Conservation (phyloP, 2,888 invertebrate genomes). For the Rhogogaster chlorosoma region DNA sequence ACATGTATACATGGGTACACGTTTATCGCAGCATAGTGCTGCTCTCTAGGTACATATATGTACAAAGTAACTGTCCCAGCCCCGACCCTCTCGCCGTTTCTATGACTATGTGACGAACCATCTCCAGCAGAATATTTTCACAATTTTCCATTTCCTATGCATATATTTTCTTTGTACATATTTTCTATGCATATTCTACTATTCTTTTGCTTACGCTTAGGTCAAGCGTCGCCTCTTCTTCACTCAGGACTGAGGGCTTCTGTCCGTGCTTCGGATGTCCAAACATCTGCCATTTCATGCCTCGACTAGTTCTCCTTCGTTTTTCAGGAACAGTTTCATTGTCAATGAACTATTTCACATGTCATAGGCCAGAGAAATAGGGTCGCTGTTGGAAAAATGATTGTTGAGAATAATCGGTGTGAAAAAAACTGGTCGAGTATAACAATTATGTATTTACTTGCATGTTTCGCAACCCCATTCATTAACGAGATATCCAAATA, state of each 20-base stretch:
- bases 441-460: not conserved
- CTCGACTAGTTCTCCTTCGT: not conserved
- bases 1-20: not conserved
- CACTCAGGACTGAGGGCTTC: not conserved
- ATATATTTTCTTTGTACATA: slow-evolving; percentile 14
- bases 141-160: slow-evolving; percentile 21
- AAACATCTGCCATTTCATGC: slow-evolving; percentile 18
- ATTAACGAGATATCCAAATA: not conserved
- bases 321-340: not conserved
- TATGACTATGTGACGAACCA: not conserved
- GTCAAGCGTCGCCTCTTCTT: not conserved
- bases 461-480: not conserved
- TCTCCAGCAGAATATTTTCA: not conserved
- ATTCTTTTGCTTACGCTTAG: not conserved
- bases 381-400: not conserved
- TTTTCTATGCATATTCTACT: slow-evolving; percentile 24
- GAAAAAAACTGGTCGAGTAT: not conserved
- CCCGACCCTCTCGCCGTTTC: not conserved
- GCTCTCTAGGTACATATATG: not conserved
- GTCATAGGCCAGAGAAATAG: not conserved
- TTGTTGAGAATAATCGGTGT: not conserved
- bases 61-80: not conserved
- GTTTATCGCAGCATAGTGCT: not conserved
- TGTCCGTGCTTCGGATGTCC: not conserved
- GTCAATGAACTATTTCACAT: not conserved